phyloP scores from a whole-genome alignment of 2,797 vertebrate genomes.

The Anas flavirostris region DNA sequence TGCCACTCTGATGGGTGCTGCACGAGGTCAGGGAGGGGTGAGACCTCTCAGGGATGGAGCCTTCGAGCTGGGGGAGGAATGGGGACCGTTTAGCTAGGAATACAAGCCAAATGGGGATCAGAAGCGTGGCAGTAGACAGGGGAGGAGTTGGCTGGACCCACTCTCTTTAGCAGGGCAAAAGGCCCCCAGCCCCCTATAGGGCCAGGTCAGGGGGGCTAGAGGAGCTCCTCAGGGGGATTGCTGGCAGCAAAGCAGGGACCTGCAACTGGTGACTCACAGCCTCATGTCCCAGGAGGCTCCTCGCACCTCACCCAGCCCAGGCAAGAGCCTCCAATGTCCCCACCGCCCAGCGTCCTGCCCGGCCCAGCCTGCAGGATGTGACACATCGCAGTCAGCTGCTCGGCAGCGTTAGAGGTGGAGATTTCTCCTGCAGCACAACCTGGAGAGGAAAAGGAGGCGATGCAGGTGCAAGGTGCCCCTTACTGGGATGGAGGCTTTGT shows the following conservation, averaged over 20 bases:
- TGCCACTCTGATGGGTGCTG: too few species aligned
- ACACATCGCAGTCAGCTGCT: fast-evolving
- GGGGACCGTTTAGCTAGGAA: background rate
- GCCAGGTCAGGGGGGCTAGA: background rate
- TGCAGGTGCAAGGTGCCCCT: fast-evolving
- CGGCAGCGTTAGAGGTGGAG: fast-evolving
- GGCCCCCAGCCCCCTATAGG: fast-evolving
- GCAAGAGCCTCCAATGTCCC: fast-evolving
- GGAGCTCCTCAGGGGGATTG: background rate
- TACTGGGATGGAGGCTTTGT: background rate
- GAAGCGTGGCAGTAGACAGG: background rate
- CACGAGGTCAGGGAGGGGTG: background rate
- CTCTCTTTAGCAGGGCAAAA: background rate
- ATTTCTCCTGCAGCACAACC: background rate
- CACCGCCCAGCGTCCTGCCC: background rate
- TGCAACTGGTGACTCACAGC: background rate
- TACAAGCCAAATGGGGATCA: background rate
- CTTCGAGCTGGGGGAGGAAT: background rate
- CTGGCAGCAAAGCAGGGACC: background rate
- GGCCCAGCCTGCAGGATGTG: background rate
- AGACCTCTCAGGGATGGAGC: background rate
- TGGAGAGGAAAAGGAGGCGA: background rate
- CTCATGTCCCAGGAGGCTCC: background rate
- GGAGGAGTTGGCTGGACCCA: fast-evolving
- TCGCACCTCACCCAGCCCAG: background rate